Conservation (phyloP, 2,888 invertebrate genomes). For the Megalurothrips usitatus region DNA sequence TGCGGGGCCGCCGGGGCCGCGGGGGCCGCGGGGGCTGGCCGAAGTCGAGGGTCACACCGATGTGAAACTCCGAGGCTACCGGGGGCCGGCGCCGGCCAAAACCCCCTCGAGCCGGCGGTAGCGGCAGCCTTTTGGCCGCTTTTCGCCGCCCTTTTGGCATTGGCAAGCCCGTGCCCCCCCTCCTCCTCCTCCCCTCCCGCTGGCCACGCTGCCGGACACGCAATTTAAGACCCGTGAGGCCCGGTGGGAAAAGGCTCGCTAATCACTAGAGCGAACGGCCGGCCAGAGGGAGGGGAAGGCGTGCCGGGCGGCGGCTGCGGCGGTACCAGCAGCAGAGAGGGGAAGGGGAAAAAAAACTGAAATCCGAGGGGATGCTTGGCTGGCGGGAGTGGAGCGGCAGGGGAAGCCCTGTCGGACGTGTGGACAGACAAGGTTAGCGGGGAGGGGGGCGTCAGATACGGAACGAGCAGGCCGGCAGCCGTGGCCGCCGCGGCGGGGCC, state of each 20-base stretch:
- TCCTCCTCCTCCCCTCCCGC: not conserved
- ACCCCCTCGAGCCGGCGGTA: too few relatives aligned
- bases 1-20: too few relatives aligned
- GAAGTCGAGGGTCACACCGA: too few relatives aligned
- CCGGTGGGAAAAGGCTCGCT: slow-evolving; percentile 24
- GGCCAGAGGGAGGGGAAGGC: not conserved
- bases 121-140: too few relatives aligned
- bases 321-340: not conserved
- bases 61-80: too few relatives aligned
- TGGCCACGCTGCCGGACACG: not conserved
- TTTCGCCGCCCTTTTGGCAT: too few relatives aligned
- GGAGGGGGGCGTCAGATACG: too few relatives aligned
- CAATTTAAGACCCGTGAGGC: slow-evolving; percentile 1
- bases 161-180: too few relatives aligned
- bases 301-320: not conserved
- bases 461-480: too few relatives aligned
- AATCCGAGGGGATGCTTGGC: not conserved
- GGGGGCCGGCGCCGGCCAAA: too few relatives aligned
- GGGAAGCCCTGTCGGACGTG: not conserved
- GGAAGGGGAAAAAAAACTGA: not conserved
- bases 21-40: too few relatives aligned
- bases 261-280: slow-evolving; percentile 9
- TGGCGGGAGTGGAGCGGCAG: not conserved
- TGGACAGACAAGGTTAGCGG: not conserved
- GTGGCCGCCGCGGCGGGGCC: too few relatives aligned